phyloP scores from a whole-genome alignment of 2,113 vertebrate species.

The Serinus canaria region DNA sequence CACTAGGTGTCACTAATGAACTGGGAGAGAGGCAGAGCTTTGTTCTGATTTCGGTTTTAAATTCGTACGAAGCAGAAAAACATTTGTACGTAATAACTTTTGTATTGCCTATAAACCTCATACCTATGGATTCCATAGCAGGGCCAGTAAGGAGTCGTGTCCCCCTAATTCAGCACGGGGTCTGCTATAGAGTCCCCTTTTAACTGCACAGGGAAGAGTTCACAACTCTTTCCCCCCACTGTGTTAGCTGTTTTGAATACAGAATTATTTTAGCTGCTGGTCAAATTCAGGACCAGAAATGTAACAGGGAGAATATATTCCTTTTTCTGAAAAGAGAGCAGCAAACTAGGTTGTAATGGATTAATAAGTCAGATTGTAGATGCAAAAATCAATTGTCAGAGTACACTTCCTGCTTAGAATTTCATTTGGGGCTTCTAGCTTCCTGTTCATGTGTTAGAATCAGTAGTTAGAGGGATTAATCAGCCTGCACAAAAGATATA shows the following conservation, averaged over 20 bases:
- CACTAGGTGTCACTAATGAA: constrained; percentile 72
- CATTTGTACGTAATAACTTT: not conserved
- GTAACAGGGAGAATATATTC: not conserved
- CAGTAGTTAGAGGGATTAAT: constrained; percentile 4
- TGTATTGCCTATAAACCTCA: not conserved
- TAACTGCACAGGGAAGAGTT: not conserved
- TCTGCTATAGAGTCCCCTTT: not conserved
- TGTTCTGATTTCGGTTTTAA: not conserved
- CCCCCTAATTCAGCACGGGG: not conserved
- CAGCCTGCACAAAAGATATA: not conserved
- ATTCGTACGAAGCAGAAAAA: not conserved
- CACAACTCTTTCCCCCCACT: not conserved
- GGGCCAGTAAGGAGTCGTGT: not conserved
- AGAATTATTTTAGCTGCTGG: not conserved
- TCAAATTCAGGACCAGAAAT: not conserved
- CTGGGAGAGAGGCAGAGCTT: constrained; percentile 28
- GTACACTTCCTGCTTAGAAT: not conserved
- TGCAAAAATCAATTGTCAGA: not conserved
- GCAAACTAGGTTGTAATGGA: not conserved
- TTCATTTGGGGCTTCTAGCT: not conserved
- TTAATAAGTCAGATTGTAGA: not conserved
- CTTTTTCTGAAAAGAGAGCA: not conserved
- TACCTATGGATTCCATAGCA: not conserved
- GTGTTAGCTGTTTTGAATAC: not conserved
- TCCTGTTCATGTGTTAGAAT: not conserved